Evolutionary conservation across 2,888 invertebrate genomes (phyloP).

Genomic region (Habroteleia sp.): DNA sequence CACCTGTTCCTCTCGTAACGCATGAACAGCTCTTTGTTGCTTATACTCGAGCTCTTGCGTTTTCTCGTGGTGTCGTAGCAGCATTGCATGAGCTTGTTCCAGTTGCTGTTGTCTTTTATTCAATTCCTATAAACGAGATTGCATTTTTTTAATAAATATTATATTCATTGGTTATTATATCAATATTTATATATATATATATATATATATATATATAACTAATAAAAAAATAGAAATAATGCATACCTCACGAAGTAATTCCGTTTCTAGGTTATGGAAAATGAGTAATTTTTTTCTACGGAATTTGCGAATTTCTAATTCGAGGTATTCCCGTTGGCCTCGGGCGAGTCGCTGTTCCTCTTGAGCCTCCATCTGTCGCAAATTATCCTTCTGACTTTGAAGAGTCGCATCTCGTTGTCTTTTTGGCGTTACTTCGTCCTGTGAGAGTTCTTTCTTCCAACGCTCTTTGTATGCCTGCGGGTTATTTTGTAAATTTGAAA

Average conservation of each 20-base stretch:
- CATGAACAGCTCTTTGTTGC: slow-evolving; percentile 97
- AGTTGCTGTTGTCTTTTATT: slow-evolving; percentile 97
- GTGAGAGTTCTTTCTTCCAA: slow-evolving; percentile 95
- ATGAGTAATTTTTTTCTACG: slow-evolving; percentile 93
- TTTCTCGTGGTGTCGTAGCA: slow-evolving; percentile 97
- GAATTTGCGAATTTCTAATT: slow-evolving; percentile 95
- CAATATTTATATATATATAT: background rate
- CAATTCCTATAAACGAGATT: slow-evolving; percentile 88
- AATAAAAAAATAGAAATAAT: slow-evolving; percentile 13
- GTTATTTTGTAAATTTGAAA: slow-evolving; percentile 9
- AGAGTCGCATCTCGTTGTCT: slow-evolving; percentile 94
- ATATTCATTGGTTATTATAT: too few relatives aligned
- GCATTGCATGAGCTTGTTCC: slow-evolving; percentile 96
- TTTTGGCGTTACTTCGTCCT: slow-evolving; percentile 95
- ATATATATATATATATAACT: slow-evolving; percentile 2
- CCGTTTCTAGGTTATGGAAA: slow-evolving; percentile 94
- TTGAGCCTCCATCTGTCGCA: slow-evolving; percentile 94
- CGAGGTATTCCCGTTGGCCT: slow-evolving; percentile 94
- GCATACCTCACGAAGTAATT: slow-evolving; percentile 92
- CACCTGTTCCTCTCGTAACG: slow-evolving; percentile 92
- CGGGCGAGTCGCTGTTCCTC: slow-evolving; percentile 93
- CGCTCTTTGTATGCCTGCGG: slow-evolving; percentile 92
- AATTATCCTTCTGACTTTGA: slow-evolving; percentile 95
- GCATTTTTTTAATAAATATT: too few relatives aligned
- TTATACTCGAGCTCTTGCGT: slow-evolving; percentile 97